These are phyloP conservation scores for Omphaloscelis lunosa DNA, from an alignment of 2,888 invertebrate species.

Conservation along the genomic window DNA sequence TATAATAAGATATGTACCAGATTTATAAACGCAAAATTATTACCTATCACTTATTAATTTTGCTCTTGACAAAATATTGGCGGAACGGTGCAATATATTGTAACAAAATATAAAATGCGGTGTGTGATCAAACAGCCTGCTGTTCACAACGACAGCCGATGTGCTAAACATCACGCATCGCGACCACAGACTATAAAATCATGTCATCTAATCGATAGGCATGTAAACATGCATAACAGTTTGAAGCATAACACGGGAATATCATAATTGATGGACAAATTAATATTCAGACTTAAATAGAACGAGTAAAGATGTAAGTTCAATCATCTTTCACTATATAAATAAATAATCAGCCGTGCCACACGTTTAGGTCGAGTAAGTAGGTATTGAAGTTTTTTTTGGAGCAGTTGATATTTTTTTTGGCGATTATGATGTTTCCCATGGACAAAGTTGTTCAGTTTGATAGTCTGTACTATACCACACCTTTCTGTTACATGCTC, in stretches of 20 bases:
- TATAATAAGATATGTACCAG: too few species aligned
- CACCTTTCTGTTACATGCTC: too few species aligned
- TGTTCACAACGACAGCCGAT: neutral
- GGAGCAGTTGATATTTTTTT: neutral
- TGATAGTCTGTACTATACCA: too few species aligned
- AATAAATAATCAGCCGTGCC: too few species aligned
- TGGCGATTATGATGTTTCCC: neutral
- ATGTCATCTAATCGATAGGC: neutral
- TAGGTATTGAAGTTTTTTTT: neutral
- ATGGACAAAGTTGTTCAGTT: neutral
- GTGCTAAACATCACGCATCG: neutral
- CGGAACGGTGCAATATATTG: neutral
- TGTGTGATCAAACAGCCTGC: conserved; percentile 16
- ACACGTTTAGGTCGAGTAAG: too few species aligned
- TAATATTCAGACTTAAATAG: too few species aligned
- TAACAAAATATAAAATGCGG: conserved; percentile 7
- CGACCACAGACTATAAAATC: neutral
- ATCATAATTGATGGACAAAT: neutral
- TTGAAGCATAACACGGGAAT: neutral
- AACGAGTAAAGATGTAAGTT: too few species aligned
- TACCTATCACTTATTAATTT: neutral
- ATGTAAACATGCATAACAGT: too few species aligned
- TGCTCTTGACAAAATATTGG: neutral
- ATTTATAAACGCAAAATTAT: neutral
- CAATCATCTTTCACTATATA: too few species aligned